Evolutionary conservation across 2,113 vertebrate species (phyloP).

Genomic region (Oophaga pumilio): DNA sequence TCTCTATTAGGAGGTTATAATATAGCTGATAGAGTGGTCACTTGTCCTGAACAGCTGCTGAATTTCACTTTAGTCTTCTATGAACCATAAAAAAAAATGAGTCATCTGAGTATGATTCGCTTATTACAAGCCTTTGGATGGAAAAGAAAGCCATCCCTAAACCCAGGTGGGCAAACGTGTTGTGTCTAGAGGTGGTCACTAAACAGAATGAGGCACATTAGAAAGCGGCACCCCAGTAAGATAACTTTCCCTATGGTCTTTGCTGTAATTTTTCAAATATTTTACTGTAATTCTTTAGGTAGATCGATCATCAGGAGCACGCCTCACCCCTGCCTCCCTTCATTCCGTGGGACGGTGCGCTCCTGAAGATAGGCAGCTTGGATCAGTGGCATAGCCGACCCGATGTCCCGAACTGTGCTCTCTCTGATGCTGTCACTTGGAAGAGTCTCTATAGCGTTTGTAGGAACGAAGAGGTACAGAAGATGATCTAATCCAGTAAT

Average conservation of each 20-base stretch:
- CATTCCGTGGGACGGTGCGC: too few relatives aligned
- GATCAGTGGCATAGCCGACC: too few relatives aligned
- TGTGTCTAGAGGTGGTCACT: conserved; percentile 68
- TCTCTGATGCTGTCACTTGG: too few relatives aligned
- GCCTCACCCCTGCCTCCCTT: too few relatives aligned
- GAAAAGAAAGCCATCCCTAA: conserved; percentile 67
- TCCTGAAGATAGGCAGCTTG: too few relatives aligned
- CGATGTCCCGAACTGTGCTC: too few relatives aligned
- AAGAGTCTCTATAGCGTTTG: too few relatives aligned
- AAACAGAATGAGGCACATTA: conserved; percentile 48
- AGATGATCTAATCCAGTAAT: too few relatives aligned
- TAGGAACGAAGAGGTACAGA: too few relatives aligned
- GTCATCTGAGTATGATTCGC: conserved; percentile 82
- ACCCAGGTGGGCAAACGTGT: conserved; percentile 63
- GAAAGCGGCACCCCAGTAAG: neutral
- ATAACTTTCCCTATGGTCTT: neutral
- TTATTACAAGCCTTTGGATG: conserved; percentile 77
- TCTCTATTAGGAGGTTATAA: conserved; percentile 86
- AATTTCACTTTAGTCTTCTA: conserved; percentile 81
- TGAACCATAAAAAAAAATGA: conserved; percentile 82
- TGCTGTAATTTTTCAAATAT: too few relatives aligned
- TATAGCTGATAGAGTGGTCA: conserved; percentile 84
- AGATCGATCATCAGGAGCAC: too few relatives aligned
- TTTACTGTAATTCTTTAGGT: too few relatives aligned
- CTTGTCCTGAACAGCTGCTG: conserved; percentile 88